Base-by-base conservation (phyloP, 2,113 vertebrate species). In the Crotophaga sulcirostris region DNA sequence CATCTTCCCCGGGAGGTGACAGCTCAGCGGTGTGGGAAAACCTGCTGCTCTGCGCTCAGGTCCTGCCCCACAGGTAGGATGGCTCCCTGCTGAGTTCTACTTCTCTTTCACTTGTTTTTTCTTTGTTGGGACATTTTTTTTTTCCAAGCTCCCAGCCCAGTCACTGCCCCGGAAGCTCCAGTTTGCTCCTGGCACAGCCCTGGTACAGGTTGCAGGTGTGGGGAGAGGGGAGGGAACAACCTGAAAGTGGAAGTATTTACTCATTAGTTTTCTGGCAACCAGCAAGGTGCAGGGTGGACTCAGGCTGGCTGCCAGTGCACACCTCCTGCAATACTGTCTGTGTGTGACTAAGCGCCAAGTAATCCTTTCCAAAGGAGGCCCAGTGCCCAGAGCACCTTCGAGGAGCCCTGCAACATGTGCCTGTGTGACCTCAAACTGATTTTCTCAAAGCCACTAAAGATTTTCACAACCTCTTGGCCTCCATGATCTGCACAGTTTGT, bases 201-300 rank as follows among this genome's bases (percentile, higher is more conserved):
- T 7, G 67, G n/a, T n/a, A 15, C 54, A 5, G 21, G 62, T 21
- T 23, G 36, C 68, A 89, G 88, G 81, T 93, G 38, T 13, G 23
- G 34, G 58, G 34, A 77, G 75, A 87, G 74, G 92, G 94, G 76
- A 93, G 86, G 93, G 94, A 79, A 73, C 69, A 62, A 47, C 23
- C 38, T 54, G 85, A 9, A 92, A 83, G 87, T 23, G 76, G 96
- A 97, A 96, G 67, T 84, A 13, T 93, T 94, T 82, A 68, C 67
- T 95, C 77, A 12, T 54, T 87, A 51, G 16, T 49, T 89, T 84
- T 92, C 69, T 94, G 67, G 80, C 91, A 54, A 7, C 4, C 68
- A 49, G 72, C 21, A 15, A 81, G 21, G 68, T 29, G 38, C 55
- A 42, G 76, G 72, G 72, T 64, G 90, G 85, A 67, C 36, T 74